phyloP scores from a whole-genome alignment of 2,888 invertebrate species.

The Eustalomyia histrio region DNA sequence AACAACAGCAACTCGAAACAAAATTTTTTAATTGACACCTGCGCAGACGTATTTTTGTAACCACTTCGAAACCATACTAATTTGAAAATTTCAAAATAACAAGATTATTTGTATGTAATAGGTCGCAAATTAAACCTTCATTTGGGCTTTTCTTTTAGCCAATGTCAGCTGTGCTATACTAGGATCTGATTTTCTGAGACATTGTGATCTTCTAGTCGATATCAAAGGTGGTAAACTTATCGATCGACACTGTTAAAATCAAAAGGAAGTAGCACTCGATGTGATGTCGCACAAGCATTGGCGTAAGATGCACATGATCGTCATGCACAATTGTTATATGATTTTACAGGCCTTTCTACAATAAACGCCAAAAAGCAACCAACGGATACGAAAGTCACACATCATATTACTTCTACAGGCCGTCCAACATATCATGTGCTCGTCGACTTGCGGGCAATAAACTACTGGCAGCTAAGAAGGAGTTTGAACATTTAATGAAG shows the following conservation, averaged over 20 bases:
- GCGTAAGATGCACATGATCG: neutral
- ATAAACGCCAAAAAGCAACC: conserved; percentile 22
- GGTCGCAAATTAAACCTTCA: neutral
- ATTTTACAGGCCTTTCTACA: conserved; percentile 11
- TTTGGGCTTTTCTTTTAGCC: conserved; percentile 48
- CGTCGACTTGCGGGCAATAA: neutral
- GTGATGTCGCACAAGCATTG: neutral
- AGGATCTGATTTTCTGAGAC: conserved; percentile 40
- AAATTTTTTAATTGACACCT: no score
- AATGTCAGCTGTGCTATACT: conserved; percentile 48
- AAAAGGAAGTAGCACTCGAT: neutral
- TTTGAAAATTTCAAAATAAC: no score
- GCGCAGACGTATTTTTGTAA: no score
- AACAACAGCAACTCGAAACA: no score
- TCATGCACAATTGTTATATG: conserved; percentile 10
- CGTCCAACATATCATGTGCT: conserved; percentile 7
- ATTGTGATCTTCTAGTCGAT: conserved; percentile 42
- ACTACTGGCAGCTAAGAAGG: neutral
- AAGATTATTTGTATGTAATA: no score
- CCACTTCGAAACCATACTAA: no score
- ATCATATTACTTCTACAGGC: conserved; percentile 13
- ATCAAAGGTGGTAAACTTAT: conserved; percentile 21
- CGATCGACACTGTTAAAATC: conserved; percentile 3
- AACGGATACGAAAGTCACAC: conserved; percentile 9
- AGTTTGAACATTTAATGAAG: conserved; percentile 51